A percentile compares a stretch with the other conserved stretches of the same genome.
Conservation (phyloP, 2,797 vertebrate species). For the Acipenser oxyrinchus region DNA sequence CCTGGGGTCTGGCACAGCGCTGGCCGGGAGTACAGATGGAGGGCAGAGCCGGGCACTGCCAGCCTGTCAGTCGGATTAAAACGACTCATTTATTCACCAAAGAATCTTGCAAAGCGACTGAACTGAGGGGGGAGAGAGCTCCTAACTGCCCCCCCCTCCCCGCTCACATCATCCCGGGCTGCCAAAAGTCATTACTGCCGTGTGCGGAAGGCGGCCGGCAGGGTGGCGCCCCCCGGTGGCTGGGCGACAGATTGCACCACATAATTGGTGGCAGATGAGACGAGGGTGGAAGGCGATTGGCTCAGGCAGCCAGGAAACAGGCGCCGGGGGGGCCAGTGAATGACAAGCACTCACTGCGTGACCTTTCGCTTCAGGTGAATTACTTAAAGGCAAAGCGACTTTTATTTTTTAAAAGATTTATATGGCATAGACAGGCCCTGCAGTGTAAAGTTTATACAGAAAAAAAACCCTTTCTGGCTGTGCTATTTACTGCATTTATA, state of each 20-base stretch:
- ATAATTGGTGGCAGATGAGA: conserved; percentile 83
- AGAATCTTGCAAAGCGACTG: conserved; percentile 93
- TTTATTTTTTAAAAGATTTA: conserved; percentile 50
- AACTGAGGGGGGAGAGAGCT: conserved; percentile 72
- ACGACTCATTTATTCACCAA: conserved; percentile 99
- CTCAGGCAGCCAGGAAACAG: conserved; percentile 87
- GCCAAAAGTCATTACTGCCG: conserved; percentile 98
- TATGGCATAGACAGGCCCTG: conserved; percentile 51
- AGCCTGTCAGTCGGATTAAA: conserved; percentile 99
- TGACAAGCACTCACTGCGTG: conserved; percentile 66
- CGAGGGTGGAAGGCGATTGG: conserved; percentile 82
- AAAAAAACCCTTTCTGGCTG: conserved; percentile 20
- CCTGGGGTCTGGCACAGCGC: conserved; percentile 83
- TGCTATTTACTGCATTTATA: no score
- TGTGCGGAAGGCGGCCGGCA: conserved; percentile 91
- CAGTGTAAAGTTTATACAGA: conserved; percentile 39
- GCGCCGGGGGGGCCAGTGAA: conserved; percentile 59
- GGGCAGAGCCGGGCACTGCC: conserved; percentile 95
- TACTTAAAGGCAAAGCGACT: conserved; percentile 59
- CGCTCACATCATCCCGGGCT: conserved; percentile 62
- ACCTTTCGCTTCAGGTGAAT: conserved; percentile 59
- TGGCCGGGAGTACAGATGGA: conserved; percentile 98
- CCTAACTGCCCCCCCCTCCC: conserved; percentile 57
- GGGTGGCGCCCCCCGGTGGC: conserved; percentile 86
- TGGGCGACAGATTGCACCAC: conserved; percentile 97